phyloP scores from a whole-genome alignment of 1,140 invertebrate species.

The Acromyrmex heyeri region DNA sequence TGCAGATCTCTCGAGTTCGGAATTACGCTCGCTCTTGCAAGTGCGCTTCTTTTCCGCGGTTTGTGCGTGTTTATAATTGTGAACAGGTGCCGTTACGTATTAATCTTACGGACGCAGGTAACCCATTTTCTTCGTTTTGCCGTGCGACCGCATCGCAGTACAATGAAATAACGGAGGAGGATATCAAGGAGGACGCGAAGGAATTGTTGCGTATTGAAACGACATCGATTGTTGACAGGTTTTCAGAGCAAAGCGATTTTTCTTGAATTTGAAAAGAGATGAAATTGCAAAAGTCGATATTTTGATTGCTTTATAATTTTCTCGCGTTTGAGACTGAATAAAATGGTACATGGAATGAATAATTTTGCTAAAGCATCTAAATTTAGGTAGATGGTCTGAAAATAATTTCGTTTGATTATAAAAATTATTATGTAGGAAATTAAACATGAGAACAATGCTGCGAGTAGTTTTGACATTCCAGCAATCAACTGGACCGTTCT shows the following conservation, averaged over 20 bases:
- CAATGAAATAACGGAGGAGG: slow-evolving; percentile 77
- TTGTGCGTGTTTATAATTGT: slow-evolving; percentile 72
- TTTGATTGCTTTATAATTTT: too few relatives aligned
- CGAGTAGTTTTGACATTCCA: too few relatives aligned
- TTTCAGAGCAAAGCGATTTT: not conserved
- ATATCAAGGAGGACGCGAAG: not conserved
- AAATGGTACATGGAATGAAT: too few relatives aligned
- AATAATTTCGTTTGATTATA: too few relatives aligned
- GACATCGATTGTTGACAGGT: not conserved
- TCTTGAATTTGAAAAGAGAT: not conserved
- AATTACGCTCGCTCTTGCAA: slow-evolving; percentile 31
- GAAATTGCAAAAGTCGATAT: not conserved
- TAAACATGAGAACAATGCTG: too few relatives aligned
- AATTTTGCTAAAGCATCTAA: too few relatives aligned
- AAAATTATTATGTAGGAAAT: too few relatives aligned
- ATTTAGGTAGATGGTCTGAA: too few relatives aligned
- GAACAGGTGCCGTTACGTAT: slow-evolving; percentile 79
- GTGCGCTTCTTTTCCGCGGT: too few relatives aligned
- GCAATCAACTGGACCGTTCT: too few relatives aligned
- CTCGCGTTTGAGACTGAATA: too few relatives aligned
- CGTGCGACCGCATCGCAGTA: slow-evolving; percentile 51
- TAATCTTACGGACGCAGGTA: slow-evolving; percentile 80
- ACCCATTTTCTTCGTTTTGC: slow-evolving; percentile 76
- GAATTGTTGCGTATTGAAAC: too few relatives aligned
- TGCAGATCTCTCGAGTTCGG: not conserved